Evolutionary conservation across 2,113 vertebrate genomes (phyloP), one percentile per base, ranked within the genome.

Genomic region (Sinocyclocheilus rhinocerous): DNA sequence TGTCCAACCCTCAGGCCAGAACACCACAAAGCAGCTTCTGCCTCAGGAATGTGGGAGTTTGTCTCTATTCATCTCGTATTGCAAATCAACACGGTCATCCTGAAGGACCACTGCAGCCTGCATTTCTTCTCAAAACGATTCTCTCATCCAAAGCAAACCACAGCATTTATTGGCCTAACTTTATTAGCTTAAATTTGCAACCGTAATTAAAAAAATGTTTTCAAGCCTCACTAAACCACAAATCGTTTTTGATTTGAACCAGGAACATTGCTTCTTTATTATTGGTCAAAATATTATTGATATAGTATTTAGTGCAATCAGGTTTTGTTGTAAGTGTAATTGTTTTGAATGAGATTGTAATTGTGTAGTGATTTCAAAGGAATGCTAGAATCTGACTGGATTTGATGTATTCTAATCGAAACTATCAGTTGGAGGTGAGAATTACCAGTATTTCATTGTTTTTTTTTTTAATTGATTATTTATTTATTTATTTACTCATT

Each of bases 11-110:
- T 39, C 69, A 52, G 85, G 78, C 59, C 57, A 86, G 79, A 22
- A 76, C 79, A 86, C 52, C 70, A 86, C 79, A 63, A 75, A 81
- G 55, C 39, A 76, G 78, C 67, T 83, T 83, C 81, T 55, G 81
- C 81, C 81, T 83, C 81, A 83, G 48, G 67, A 83, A 12, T 52
- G 22, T 75, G 52, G 26, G 33, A 63, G 84, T 80, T 70, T 59
- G 50, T 73, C 48, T 84, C 26, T 39, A 18, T 36, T 59, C 22
- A 13, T 63, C 45, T 77, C 18, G 15, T 10, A 26, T 55, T 55
- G 81, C 50, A 83, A 57, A 72, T 72, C 26, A 83, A n/a, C 65
- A 55, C 48, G 13, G 77, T 80, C 57, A 8, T 63, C 12, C 12
- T 78, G 52, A 55, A 50, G 61, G 84, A 78, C 63, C 20, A 29